These are phyloP conservation scores for Thalassaphorura encarpata DNA, from an alignment of 1,140 invertebrate genomes.

Conservation along the genomic window DNA sequence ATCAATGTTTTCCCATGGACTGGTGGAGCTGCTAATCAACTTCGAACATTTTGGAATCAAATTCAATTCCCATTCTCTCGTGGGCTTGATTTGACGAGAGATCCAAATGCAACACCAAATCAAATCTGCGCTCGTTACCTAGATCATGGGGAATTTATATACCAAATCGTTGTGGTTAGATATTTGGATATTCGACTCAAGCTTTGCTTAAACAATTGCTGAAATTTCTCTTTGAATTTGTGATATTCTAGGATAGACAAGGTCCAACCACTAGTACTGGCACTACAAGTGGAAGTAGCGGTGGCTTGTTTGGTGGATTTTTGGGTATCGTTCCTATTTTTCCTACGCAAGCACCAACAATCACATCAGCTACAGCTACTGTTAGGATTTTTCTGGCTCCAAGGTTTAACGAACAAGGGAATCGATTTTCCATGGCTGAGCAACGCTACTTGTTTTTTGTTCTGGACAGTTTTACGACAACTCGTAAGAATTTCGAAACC, in stretches of 20 bases:
- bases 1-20: background rate
- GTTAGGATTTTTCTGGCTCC: constrained; percentile 7
- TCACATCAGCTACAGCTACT: background rate
- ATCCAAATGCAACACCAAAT: background rate
- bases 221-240: background rate
- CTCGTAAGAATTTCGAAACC: background rate
- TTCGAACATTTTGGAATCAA: background rate
- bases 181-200: background rate
- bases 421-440: background rate
- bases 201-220: background rate
- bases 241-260: background rate
- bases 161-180: background rate
- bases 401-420: background rate
- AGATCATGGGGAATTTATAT: constrained; percentile 5
- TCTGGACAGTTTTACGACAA: background rate
- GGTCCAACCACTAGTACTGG: background rate
- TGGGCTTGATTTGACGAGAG: background rate
- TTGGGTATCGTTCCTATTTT: too few species aligned
- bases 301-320: too few species aligned
- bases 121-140: background rate
- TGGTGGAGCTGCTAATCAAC: background rate
- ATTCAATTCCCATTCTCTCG: background rate
- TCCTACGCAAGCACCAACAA: background rate
- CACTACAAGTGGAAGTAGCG: background rate
- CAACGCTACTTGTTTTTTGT: constrained; percentile 2